phyloP scores from a whole-genome alignment of 2,797 vertebrate genomes.

The Ambastaia sidthimunki region DNA sequence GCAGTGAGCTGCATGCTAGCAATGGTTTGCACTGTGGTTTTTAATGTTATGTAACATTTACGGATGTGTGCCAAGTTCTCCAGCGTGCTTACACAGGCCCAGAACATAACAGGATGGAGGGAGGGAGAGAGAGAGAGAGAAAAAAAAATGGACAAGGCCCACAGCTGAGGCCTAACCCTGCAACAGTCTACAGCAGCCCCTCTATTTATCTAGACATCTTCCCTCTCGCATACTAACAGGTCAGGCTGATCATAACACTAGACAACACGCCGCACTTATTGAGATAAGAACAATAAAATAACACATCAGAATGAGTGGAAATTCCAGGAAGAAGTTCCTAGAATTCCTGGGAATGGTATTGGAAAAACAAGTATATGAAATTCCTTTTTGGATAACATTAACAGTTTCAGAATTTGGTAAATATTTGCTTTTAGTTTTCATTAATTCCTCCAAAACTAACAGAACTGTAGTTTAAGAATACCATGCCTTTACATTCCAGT shows the following conservation, averaged over 20 bases:
- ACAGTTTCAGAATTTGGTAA: neutral
- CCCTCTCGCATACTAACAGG: conserved; percentile 14
- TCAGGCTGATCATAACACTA: conserved; percentile 22
- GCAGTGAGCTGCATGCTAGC: conserved; percentile 7
- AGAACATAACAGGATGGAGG: conserved; percentile 52
- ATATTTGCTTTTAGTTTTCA: neutral
- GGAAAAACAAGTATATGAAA: conserved; percentile 48
- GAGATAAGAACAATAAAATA: conserved; percentile 1
- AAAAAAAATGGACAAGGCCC: neutral
- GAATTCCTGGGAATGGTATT: conserved; percentile 50
- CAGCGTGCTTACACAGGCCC: conserved; percentile 55
- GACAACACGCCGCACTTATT: conserved; percentile 2
- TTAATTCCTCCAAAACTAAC: neutral
- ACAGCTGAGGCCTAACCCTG: conserved; percentile 12
- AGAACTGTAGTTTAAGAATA: neutral
- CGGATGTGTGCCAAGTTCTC: conserved; percentile 39
- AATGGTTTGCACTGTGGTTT: conserved; percentile 48
- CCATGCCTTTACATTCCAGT: neutral
- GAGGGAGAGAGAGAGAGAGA: conserved; percentile 46
- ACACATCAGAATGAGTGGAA: neutral
- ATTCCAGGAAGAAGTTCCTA: conserved; percentile 13
- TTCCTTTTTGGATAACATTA: neutral
- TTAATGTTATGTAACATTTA: conserved; percentile 61
- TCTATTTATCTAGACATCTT: neutral
- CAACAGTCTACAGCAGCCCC: neutral